Base-by-base conservation (phyloP, 2,113 vertebrate genomes). In the Pangasianodon gigas region DNA sequence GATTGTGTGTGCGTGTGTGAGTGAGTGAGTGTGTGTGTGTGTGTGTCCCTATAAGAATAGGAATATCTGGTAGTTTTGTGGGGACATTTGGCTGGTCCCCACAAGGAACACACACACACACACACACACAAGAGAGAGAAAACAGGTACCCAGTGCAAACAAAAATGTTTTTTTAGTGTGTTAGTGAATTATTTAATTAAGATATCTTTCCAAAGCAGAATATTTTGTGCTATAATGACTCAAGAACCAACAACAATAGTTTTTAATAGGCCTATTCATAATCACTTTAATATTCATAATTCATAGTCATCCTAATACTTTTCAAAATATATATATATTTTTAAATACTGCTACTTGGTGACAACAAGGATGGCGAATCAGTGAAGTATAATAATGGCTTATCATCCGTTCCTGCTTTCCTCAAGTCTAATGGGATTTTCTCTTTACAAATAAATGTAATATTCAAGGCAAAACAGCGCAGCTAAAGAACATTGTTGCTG, bases 401-500 rank as follows among this genome's bases (percentile, higher is more conserved):
- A 84, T 69, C 54, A 69, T 82, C 41, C 21, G 21, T 83, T 67
- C 51, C 62, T 88, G 87, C 54, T 60, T 88, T 83, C 46, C 77
- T 82, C 60, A 69, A 81, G 16, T 83, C 46, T 69, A 65, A 67
- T 41, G 81, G 79, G 44, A 88, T 81, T 83, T 83, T 52, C 51
- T 81, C 62, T 75, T 77, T 44, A 83, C 80, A 71, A 89, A 85
- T 71, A 85, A 89, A 51, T 77, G 88, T 89, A 79, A 85, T 77
- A 85, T 85, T 77, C 37, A n/a, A 79, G 54, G 86, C 32, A 87
- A 89, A 85, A 87, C 48, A 83, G 52, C 11, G 46, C 21, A 19
- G 81, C 89, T 85, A 89, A 84, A 88, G 79, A 89, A 85, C 54
- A 79, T 87, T 88, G 88, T 77, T 84, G 82, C 81, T 87, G 62